Conservation (phyloP, 2,888 invertebrate species). For the Zelleria hepariella region DNA sequence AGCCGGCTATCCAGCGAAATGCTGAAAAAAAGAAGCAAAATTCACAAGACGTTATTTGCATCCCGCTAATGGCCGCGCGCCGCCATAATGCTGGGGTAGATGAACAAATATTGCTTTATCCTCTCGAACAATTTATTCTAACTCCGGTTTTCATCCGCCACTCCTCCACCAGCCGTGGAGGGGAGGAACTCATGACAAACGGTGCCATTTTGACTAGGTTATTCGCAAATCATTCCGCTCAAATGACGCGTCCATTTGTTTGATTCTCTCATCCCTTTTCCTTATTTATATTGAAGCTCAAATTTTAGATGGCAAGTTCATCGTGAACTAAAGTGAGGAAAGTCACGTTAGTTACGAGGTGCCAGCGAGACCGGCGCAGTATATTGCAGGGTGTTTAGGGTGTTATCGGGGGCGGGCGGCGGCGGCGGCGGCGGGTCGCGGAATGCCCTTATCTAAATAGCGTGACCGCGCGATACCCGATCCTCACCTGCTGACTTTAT, state of each 20-base stretch:
- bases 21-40: conserved; percentile 68
- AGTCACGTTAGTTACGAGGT: background rate
- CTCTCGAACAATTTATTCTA: conserved; percentile 69
- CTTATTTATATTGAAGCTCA: background rate
- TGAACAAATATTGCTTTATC: conserved; percentile 72
- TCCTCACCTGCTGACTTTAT: conserved; percentile 60
- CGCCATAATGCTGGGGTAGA: conserved; percentile 68
- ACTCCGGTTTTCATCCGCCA: conserved; percentile 59
- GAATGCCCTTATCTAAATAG: conserved; percentile 65
- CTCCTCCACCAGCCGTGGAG: conserved; percentile 51
- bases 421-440: conserved; percentile 42
- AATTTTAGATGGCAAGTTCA: background rate
- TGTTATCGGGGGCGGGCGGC: conserved; percentile 32
- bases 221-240: conserved; percentile 66
- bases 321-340: background rate
- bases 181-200: conserved; percentile 52
- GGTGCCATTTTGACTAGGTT: conserved; percentile 63
- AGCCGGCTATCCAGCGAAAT: conserved; percentile 40
- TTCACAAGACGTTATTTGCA: conserved; percentile 72
- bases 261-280: conserved; percentile 22
- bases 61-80: conserved; percentile 64
- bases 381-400: conserved; percentile 11
- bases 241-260: conserved; percentile 56
- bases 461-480: conserved; percentile 60
- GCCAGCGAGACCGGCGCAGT: background rate